phyloP scores from a whole-genome alignment of 1,140 invertebrate species.

The Dinothrombium tinctorium region DNA sequence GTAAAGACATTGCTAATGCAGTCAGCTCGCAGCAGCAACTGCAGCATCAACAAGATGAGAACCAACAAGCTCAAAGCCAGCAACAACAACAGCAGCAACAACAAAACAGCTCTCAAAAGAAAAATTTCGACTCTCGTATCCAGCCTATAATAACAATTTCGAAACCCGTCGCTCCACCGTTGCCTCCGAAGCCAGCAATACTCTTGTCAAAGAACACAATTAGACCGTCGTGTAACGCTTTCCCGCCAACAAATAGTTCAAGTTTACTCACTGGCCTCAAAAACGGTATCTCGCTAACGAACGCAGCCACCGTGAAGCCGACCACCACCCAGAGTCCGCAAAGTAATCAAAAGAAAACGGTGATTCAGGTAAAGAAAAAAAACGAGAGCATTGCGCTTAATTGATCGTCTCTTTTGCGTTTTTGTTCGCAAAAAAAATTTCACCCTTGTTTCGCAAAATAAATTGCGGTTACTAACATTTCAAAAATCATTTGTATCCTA shows the following conservation, averaged over 20 bases:
- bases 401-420: too few relatives aligned
- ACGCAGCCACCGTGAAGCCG: slow-evolving; percentile 23
- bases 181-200: slow-evolving; percentile 16
- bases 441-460: not conserved
- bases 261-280: not conserved
- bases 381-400: too few relatives aligned
- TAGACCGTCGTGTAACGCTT: not conserved
- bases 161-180: slow-evolving; percentile 9
- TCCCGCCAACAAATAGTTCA: not conserved
- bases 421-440: too few relatives aligned
- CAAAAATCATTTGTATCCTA: not conserved
- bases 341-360: slow-evolving; percentile 32
- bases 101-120: slow-evolving; percentile 6
- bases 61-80: slow-evolving; percentile 22
- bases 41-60: not conserved
- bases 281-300: slow-evolving; percentile 7
- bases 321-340: slow-evolving; percentile 24
- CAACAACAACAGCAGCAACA: slow-evolving; percentile 16
- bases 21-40: not conserved
- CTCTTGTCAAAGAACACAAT: slow-evolving; percentile 11
- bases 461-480: not conserved
- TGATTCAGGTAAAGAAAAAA: slow-evolving; percentile 43
- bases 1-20: slow-evolving; percentile 7
- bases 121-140: not conserved
- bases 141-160: not conserved